A percentile compares a stretch with the other conserved stretches of the same genome.
phyloP scores from a whole-genome alignment of 2,113 vertebrate genomes.

The Elephantulus edwardii region DNA sequence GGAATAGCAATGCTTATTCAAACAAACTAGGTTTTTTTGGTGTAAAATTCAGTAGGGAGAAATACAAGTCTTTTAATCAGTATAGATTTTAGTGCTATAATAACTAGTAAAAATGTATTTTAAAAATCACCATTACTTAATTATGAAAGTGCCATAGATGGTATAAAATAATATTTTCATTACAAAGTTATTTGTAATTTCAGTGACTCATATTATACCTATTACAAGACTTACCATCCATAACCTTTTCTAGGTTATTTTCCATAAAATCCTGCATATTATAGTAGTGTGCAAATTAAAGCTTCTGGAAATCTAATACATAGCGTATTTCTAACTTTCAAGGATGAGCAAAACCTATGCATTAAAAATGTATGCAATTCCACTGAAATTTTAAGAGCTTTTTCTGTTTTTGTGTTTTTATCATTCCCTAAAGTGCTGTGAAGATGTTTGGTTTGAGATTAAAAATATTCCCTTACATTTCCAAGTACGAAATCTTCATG shows the following conservation, averaged over 20 bases:
- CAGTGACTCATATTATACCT: background rate
- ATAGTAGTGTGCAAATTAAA: constrained; percentile 56
- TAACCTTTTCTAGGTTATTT: constrained; percentile 35
- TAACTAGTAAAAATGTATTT: background rate
- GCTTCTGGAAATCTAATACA: constrained; percentile 55
- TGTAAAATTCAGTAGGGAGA: background rate
- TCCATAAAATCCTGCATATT: constrained; percentile 51
- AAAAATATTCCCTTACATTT: constrained; percentile 47
- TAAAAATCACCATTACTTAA: background rate
- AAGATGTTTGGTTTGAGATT: constrained; percentile 67
- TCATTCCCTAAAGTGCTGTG: constrained; percentile 62
- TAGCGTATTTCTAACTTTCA: constrained; percentile 56
- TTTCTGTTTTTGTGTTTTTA: constrained; percentile 65
- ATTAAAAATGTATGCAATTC: constrained; percentile 70
- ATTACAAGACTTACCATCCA: constrained; percentile 25
- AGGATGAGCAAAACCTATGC: constrained; percentile 54
- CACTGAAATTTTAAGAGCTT: constrained; percentile 65
- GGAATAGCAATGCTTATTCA: background rate
- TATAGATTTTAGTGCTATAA: background rate
- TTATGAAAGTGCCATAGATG: background rate
- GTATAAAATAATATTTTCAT: background rate
- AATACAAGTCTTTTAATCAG: background rate
- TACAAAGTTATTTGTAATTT: constrained; percentile 45
- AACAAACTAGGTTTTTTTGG: background rate
- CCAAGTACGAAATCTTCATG: constrained; percentile 37